Conservation (phyloP, 2,888 invertebrate species). For the Pollenia amentaria region DNA sequence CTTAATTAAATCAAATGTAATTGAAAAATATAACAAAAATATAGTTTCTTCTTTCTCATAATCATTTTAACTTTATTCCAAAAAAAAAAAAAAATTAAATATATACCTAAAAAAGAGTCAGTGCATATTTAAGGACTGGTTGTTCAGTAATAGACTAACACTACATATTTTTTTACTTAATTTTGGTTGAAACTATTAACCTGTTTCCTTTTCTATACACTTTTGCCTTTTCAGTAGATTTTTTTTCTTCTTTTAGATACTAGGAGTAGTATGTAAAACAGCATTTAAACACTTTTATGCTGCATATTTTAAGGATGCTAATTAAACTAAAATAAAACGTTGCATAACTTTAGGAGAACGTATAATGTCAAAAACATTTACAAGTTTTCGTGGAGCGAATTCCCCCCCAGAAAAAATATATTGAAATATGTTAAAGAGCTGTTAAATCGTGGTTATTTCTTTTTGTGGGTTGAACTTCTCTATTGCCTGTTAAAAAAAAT, state of each 20-base stretch:
- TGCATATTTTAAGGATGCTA: constrained; percentile 64
- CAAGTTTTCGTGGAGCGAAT: neutral
- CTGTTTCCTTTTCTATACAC: neutral
- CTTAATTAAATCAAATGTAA: constrained; percentile 31
- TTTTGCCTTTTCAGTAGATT: neutral
- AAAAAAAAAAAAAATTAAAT: neutral
- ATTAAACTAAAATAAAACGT: constrained; percentile 58
- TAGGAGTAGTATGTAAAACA: neutral
- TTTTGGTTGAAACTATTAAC: neutral
- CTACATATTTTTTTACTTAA: neutral
- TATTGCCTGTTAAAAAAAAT: constrained; percentile 12
- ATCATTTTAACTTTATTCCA: neutral
- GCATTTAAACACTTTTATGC: neutral
- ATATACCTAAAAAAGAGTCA: neutral
- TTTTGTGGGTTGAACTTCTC: neutral
- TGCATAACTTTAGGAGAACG: constrained; percentile 49
- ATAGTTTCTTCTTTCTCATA: neutral
- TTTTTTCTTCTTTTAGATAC: neutral
- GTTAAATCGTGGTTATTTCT: neutral
- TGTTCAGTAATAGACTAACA: neutral
- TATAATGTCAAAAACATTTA: constrained; percentile 55
- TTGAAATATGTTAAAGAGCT: neutral
- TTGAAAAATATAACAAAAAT: neutral
- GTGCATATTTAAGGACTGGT: neutral
- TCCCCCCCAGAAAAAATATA: neutral